phyloP scores from a whole-genome alignment of 2,113 vertebrate species.

The Malurus melanocephalus region DNA sequence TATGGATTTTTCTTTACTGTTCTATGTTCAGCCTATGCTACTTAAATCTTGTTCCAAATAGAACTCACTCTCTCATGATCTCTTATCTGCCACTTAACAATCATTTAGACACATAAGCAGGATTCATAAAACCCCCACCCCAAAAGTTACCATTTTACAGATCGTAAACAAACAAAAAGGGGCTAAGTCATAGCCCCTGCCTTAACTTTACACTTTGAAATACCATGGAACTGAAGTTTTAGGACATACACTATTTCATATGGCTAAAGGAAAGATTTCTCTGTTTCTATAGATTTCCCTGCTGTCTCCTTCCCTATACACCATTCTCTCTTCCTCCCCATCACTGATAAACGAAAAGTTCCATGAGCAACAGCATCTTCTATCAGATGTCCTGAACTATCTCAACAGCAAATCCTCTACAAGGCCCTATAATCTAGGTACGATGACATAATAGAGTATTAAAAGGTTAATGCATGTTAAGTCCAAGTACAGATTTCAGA shows the following conservation, averaged over 20 bases:
- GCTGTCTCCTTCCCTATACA: neutral
- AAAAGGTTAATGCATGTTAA: slow-evolving; percentile 5
- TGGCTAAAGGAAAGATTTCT: neutral
- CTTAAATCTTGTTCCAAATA: neutral
- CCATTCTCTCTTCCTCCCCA: neutral
- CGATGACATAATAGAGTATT: slow-evolving; percentile 2
- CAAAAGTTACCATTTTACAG: neutral
- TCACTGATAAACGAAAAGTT: neutral
- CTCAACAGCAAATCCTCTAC: neutral
- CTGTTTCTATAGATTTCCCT: neutral
- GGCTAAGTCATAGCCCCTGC: neutral
- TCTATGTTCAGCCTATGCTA: neutral
- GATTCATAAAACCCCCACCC: neutral
- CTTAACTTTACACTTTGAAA: neutral
- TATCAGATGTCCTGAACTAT: neutral
- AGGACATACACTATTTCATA: neutral
- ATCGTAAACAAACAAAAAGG: neutral
- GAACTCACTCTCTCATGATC: neutral
- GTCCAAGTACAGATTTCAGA: neutral
- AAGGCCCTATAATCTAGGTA: neutral
- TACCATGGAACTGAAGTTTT: neutral
- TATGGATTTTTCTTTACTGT: neutral
- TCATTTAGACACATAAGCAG: neutral
- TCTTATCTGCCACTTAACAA: neutral
- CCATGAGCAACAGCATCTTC: neutral